Base-by-base conservation (phyloP, 2,888 invertebrate genomes). In the Tiliacea citrago region DNA sequence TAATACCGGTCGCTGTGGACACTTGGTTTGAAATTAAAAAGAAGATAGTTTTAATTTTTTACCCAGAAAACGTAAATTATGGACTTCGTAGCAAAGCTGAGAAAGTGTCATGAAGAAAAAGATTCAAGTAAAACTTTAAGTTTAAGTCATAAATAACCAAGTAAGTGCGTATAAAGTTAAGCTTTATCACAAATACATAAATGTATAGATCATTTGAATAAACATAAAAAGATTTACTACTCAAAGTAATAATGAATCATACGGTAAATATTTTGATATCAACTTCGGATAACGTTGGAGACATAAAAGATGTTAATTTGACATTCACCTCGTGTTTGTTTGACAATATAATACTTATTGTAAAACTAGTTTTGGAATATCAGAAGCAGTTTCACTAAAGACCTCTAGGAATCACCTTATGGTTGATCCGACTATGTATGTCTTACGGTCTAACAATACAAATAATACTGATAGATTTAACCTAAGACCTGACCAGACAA, bases 391-490 rank as follows among this genome's bases (percentile, higher is more conserved):
- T 61, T n/a, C 6, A 51, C n/a, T 9, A 42, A 42, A 70, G 13
- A 42, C 49, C 47, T 61, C 29, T 47, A 13, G 18, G n/a, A 60
- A 29, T 60, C 24, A 60, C 39, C 8, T 39, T 21, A 18, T 49
- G 24, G 61, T 70, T 24, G 49, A 72, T 39, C 42, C 18, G 42
- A 70, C 42, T 47, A 7, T 39, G 42, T 24, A 18, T 29, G 24
- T 61, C 21, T 45, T 49, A 58, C 29, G 29, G 35, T 49, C n/a
- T 53, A 16, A 18, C 12, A 35, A 49, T 24, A 75, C 57, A 75
- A 58, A 75, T n/a, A 51, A 73, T n/a, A 58, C 62, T 63, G 62
- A 77, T 79, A 63, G 45, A 79, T 77, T 79, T 21, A 79, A 77
- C 72, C 72, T 62, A 79, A 79, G 55, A 62, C 24, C 29, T 51